Evolutionary conservation across 1,140 invertebrate genomes (phyloP), one percentile per base, ranked within the genome.

Genomic region (Luehdorfia chinensis): DNA sequence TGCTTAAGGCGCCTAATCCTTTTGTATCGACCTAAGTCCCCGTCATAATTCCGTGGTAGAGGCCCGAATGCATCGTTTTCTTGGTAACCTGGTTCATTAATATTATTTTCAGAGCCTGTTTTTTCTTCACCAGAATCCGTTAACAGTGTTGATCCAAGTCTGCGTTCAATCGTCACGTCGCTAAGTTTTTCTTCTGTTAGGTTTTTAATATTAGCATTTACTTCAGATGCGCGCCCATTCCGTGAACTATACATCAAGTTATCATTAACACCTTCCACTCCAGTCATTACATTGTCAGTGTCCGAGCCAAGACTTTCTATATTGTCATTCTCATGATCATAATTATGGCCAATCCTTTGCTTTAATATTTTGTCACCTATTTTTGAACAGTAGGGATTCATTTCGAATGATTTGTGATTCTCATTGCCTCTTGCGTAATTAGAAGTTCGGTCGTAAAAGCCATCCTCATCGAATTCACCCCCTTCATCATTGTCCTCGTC

Each of bases 381-480:
- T 30, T 30, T 43, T 15, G 23, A 7, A 37, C 34, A 23, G 11
- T 15, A 5, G n/a, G 11, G 9, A 8, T 41, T 14, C 13, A 39
- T 30, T 19, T 52, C 45, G 18, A 50, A 23, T 19, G 31, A 21
- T 34, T 48, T 36, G 47, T 12, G 25, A 49, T 15, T 30, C 25
- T 49, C 25, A 18, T 41, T 36, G 33, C 36, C 60, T 43, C 58
- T 66, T 28, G 44, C 59, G 30, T 70, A 71, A 44, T 72, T 73
- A 7, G 66, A 62, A 9, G 55, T 58, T 13, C 65, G 56, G 46
- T 79, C 75, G 36, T 68, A 76, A 41, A 73, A 72, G 5, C 65
- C 69, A 30, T 76, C 65, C 50, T 78, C 62, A 14, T 80, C 63
- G 41, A 85, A 78, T 60, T 84, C 75, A 55, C 57, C 78, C 21